Evolutionary conservation across 23 tunicate genomes (phyloP), one percentile per base, ranked within the genome.

Genomic region (Trididemnum nubilum): DNA sequence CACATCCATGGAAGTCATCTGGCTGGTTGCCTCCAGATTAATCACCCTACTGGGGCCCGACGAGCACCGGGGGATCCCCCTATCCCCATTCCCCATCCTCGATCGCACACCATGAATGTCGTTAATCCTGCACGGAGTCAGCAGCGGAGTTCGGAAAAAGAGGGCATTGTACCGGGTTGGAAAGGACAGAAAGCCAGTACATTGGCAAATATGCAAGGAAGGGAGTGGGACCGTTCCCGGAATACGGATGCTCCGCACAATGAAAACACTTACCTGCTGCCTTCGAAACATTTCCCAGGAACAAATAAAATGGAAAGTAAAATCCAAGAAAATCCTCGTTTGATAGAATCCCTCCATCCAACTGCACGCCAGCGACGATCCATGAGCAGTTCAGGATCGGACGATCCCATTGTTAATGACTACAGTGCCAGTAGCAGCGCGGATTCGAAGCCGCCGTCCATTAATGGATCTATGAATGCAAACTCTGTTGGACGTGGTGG

Each of bases 361-460:
- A 5, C 26, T n/a, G 5, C 28, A 22, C 29, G 26, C 26, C 67
- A 61, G n/a, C 80, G 94, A 2, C 58, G 81, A 58, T 85, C 90
- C 0, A 38, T 84, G 36, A 74, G 70, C 67, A 91, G 96, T 51
- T 84, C 89, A 72, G 96, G 87, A 54, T 90, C 96, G 34, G 96
- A 90, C 57, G 96, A 90, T 73, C 89, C 96, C 12, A 85, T 90
- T 19, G 96, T 80, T 2, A 90, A 88, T 39, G 96, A 90, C 61
- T 85, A 80, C 33, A 90, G 96, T 64, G 82, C 84, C n/a, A 90
- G 96, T 36, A 90, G 96, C 64, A 90, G 88, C 75, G 76, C 85
- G 31, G 88, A 86, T 25, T 90, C 96, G 23, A 79, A 90, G 23
- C 79, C 86, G 28, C 66, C 88, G 1, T 85, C 88, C 2, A 4